Evolutionary conservation across 2,797 vertebrate species (phyloP), one percentile per base, ranked within the genome.

Genomic region (Hemibagrus guttatus): DNA sequence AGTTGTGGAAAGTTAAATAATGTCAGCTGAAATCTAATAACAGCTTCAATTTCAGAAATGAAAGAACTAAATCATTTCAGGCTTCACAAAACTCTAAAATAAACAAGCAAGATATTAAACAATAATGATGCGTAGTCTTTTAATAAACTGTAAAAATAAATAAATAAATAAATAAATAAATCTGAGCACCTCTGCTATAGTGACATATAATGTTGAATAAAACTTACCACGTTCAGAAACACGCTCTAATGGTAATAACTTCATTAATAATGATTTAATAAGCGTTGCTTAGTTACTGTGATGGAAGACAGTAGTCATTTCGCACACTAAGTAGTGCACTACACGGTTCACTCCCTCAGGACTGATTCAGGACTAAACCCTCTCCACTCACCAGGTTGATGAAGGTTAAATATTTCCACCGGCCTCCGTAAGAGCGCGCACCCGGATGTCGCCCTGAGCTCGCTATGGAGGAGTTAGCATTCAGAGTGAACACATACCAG

Each of bases 341-440:
- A 42, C 19, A 21, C 12, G 5, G 19, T 12, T 39, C 68, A 58
- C 52, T 39, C 35, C 35, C 35, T 1, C 19, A 3, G 7, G 16
- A 19, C 35, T 39, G 35, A 39, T 59, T 59, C 58, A 31, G 6
- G 17, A 71, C 35, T 19, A 8, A 16, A 8, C 9, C 28, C 3
- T n/a, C 28, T 35, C 14, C 12, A 39, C 92, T 90, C 86, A 95
- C 95, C 92, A 95, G 90, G 86, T 95, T 93, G 23, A 96, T 90
- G 87, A 95, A 96, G 58, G 95, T 96, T 63, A 95, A 87, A 74
- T 94, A 94, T 79, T 96, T 95, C 95, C 95, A 96, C n/a, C 90
- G 89, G 0, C 95, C 95, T 7, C 95, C 94, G 49, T 94, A 95
- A 0, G 90, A 87, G 7, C 39, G 56, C 3, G 88, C 87, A 0